phyloP scores from a whole-genome alignment of 23 tunicate species.

The Styela clava region DNA sequence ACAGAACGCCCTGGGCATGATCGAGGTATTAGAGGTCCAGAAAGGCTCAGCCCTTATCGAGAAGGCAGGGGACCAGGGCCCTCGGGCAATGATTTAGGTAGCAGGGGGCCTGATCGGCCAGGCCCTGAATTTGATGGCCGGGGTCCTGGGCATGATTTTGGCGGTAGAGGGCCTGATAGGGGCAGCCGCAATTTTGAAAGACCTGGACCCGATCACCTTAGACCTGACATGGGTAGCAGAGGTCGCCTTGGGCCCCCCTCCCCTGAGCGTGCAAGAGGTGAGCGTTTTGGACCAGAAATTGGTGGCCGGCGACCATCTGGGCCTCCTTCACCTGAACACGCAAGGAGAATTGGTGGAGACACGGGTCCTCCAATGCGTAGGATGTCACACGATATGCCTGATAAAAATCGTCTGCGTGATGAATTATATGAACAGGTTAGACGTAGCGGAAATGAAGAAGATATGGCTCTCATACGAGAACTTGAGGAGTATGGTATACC shows the following conservation, averaged over 20 bases:
- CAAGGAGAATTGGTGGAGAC: background rate
- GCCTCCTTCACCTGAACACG: slow-evolving; percentile 24
- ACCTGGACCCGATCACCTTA: no score
- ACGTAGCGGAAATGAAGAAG: slow-evolving; percentile 11
- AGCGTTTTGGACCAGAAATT: background rate
- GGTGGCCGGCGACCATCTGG: slow-evolving; percentile 26
- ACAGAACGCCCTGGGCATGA: background rate
- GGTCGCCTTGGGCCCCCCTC: slow-evolving; percentile 9
- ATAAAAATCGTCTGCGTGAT: slow-evolving; percentile 5
- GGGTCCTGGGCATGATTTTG: background rate
- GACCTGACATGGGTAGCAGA: slow-evolving; percentile 1
- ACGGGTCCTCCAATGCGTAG: slow-evolving; percentile 8
- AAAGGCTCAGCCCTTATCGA: background rate
- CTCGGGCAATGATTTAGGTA: background rate
- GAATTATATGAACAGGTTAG: background rate
- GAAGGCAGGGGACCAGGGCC: background rate
- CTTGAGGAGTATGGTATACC: slow-evolving; percentile 27
- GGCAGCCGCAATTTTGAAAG: no score
- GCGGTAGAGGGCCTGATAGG: no score
- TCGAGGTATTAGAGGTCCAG: background rate
- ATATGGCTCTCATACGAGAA: slow-evolving; percentile 1
- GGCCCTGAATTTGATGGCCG: slow-evolving; percentile 15
- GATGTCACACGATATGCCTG: background rate
- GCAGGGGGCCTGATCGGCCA: slow-evolving; percentile 11
- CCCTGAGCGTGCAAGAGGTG: background rate